These are phyloP conservation scores for Brachypodius melanocephalos DNA, from an alignment of 2,113 vertebrate genomes.

Conservation along the genomic window DNA sequence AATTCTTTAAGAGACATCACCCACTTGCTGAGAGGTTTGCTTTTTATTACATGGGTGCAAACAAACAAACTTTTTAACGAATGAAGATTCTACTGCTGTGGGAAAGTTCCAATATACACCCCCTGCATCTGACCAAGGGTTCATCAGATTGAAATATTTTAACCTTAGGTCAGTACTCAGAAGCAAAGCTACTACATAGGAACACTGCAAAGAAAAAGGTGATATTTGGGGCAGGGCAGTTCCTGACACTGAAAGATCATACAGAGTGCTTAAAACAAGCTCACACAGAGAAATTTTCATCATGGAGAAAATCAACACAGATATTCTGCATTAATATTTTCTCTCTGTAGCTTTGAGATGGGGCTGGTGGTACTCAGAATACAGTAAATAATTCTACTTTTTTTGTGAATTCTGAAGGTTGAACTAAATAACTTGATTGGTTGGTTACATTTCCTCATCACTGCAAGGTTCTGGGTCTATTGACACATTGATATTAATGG, in stretches of 20 bases:
- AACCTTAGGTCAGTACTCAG: not conserved
- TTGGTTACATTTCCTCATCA: not conserved
- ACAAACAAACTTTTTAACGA: not conserved
- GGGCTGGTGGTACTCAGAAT: not conserved
- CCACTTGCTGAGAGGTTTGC: not conserved
- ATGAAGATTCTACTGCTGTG: not conserved
- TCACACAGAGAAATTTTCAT: not conserved
- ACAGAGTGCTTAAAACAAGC: not conserved
- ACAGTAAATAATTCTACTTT: not conserved
- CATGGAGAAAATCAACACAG: not conserved
- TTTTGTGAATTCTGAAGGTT: not conserved
- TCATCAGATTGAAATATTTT: not conserved
- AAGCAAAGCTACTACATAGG: not conserved
- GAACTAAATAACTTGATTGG: not conserved
- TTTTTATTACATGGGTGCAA: not conserved
- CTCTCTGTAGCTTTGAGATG: not conserved
- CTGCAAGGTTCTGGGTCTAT: not conserved
- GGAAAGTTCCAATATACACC: not conserved
- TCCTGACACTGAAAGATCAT: not conserved
- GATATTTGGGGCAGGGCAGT: not conserved
- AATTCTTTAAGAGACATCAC: rapidly evolving
- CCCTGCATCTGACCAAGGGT: not conserved
- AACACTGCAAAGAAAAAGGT: not conserved
- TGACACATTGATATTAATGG: not conserved
- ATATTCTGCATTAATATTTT: not conserved